Evolutionary conservation across 2,888 invertebrate genomes (phyloP).

Genomic region (Campopleginae sp.): DNA sequence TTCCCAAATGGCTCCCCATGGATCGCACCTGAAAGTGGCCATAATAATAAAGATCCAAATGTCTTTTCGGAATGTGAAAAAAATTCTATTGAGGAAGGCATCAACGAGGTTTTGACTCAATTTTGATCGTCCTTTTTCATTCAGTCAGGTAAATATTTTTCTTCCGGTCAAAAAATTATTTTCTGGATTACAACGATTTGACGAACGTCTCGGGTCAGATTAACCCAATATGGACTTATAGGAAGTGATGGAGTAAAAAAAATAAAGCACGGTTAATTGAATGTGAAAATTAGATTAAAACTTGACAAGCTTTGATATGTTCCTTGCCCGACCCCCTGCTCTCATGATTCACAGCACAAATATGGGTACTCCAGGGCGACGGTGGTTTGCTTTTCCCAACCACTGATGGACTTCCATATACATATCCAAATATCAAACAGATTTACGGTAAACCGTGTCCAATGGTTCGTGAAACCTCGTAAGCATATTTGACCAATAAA

Average conservation of each 20-base stretch:
- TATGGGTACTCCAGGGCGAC: slow-evolving; percentile 31
- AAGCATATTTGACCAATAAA: slow-evolving; percentile 83
- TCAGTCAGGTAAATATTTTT: no score
- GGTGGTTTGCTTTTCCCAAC: slow-evolving; percentile 82
- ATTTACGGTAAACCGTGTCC: slow-evolving; percentile 78
- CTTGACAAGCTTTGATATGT: slow-evolving; percentile 45
- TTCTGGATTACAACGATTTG: no score
- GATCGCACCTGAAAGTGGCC: no score
- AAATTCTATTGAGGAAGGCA: no score
- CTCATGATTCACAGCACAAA: slow-evolving; percentile 9
- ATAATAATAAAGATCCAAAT: no score
- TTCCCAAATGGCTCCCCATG: no score
- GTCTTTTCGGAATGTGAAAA: no score
- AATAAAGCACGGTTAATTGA: slow-evolving; percentile 19
- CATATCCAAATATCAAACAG: slow-evolving; percentile 77
- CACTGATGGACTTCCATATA: slow-evolving; percentile 54
- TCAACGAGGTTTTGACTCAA: no score
- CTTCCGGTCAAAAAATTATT: no score
- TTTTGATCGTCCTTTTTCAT: no score
- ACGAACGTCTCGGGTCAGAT: no score
- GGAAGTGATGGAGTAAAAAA: slow-evolving; percentile 1
- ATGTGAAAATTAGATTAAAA: slow-evolving; percentile 56
- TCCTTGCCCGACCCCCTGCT: background rate
- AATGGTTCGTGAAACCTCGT: slow-evolving; percentile 76
- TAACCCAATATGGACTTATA: no score